phyloP scores from a whole-genome alignment of 2,113 vertebrate genomes.

The Zosterops pallidus region DNA sequence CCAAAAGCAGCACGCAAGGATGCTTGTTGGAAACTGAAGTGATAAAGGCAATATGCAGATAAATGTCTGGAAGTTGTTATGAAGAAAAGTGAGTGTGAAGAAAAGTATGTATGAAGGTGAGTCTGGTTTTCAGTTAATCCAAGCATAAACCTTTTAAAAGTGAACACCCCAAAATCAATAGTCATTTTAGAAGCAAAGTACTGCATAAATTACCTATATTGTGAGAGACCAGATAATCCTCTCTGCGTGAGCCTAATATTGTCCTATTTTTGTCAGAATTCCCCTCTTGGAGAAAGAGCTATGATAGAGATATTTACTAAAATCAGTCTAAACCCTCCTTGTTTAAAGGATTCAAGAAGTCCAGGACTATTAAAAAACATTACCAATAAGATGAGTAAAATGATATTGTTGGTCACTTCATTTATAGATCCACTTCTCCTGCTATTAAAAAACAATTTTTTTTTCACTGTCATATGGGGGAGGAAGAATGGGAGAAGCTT shows the following conservation, averaged over 20 bases:
- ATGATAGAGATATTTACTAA: background rate
- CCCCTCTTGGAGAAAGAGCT: background rate
- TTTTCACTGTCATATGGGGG: background rate
- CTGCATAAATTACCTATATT: background rate
- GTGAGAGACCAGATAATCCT: background rate
- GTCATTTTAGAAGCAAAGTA: background rate
- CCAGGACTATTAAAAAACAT: background rate
- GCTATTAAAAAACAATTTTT: background rate
- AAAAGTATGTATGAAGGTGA: background rate
- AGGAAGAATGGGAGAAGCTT: background rate
- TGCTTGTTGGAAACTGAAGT: background rate
- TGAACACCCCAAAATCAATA: background rate
- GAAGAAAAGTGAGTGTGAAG: background rate
- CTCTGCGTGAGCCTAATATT: background rate
- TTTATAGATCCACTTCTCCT: background rate
- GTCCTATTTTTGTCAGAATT: background rate
- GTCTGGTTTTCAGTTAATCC: background rate
- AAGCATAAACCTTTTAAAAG: background rate
- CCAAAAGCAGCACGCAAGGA: fast-evolving
- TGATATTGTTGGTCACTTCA: background rate
- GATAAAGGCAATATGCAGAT: background rate
- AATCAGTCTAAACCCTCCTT: background rate
- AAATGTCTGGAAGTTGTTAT: background rate
- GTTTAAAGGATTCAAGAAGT: background rate
- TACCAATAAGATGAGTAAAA: background rate